phyloP scores from a whole-genome alignment of 2,888 invertebrate species.

The Druceiella hillmani region DNA sequence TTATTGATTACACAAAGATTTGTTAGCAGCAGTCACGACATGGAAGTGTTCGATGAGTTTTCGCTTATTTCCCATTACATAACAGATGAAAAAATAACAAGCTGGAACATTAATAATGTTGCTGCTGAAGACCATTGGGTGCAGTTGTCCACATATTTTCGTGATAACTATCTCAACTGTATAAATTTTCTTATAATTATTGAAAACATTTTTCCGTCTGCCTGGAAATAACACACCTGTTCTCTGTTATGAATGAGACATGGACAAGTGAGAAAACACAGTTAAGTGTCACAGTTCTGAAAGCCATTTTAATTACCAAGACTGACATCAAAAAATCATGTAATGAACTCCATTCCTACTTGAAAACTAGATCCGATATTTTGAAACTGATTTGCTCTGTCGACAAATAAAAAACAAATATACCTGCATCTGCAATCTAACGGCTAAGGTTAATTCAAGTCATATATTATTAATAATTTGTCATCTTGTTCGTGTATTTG shows the following conservation, averaged over 20 bases:
- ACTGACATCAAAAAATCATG: conserved; percentile 17
- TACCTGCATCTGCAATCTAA: too few species aligned
- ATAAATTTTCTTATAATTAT: conserved; percentile 17
- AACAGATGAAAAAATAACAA: conserved; percentile 25
- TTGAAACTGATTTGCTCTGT: conserved; percentile 15
- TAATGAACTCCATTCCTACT: conserved; percentile 14
- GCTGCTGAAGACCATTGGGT: conserved; percentile 26
- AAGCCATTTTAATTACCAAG: conserved; percentile 20
- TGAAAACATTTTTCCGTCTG: conserved; percentile 18
- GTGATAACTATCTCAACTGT: conserved; percentile 14
- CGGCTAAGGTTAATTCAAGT: too few species aligned
- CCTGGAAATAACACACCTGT: conserved; percentile 16
- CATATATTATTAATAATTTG: too few species aligned
- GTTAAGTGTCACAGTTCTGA: conserved; percentile 20
- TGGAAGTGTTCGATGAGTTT: conserved; percentile 27
- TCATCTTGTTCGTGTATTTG: too few species aligned
- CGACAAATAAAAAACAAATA: conserved; percentile 16
- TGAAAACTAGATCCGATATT: conserved; percentile 19
- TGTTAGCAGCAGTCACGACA: conserved; percentile 21
- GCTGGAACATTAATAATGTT: conserved; percentile 27
- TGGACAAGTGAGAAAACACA: conserved; percentile 22
- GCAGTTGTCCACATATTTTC: conserved; percentile 17
- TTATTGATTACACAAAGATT: conserved; percentile 22
- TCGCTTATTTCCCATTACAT: conserved; percentile 25
- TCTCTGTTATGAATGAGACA: conserved; percentile 16